Evolutionary conservation across 2,113 vertebrate genomes (phyloP), one percentile per base, ranked within the genome.

Genomic region (Nematolebias whitei): DNA sequence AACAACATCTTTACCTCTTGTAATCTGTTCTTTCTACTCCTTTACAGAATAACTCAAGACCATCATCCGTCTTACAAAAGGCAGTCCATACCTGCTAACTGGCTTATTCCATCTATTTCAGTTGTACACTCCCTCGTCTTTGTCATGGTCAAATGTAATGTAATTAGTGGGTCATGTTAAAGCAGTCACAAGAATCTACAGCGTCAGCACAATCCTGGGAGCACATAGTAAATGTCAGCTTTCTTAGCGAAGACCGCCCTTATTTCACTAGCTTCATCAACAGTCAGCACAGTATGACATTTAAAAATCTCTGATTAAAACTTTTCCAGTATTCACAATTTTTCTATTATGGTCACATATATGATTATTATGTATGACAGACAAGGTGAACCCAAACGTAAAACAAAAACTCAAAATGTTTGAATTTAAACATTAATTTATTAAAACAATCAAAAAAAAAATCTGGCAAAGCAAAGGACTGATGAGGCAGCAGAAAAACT

Each of bases 31-130:
- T 15, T 48, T 24, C 45, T 61, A 26, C 44, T 15, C 39, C 20
- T 40, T 52, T 10, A 10, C 32, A 10, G 6, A 38, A 38, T 40
- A 51, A 40, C 38, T 23, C 1, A 1, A 53, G 47, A 53, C 51
- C 39, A 44, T 68, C 61, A 49, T 80, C 51, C 57, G 18, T n/a
- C 58, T 72, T 66, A 65, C 69, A 23, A 63, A 49, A 29, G 61
- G 22, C 79, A 86, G 81, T 86, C 72, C 64, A 79, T 80, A 66
- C 53, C 71, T 58, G 47, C 38, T 78, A 43, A 75, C 68, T 45
- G 56, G 58, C 70, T 55, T 80, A 69, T 78, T 84, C 73, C 71
- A 68, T 82, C 63, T 70, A 49, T 80, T 54, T 70, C 74, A 39
- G 43, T 63, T 68, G 59, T 68, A 65, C 67, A 61, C 15, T 45